Percentiles rank a stretch among this genome's conserved stretches.
Evolutionary conservation across 2,888 invertebrate species (phyloP).

Genomic region (Diplazon laetatorius): DNA sequence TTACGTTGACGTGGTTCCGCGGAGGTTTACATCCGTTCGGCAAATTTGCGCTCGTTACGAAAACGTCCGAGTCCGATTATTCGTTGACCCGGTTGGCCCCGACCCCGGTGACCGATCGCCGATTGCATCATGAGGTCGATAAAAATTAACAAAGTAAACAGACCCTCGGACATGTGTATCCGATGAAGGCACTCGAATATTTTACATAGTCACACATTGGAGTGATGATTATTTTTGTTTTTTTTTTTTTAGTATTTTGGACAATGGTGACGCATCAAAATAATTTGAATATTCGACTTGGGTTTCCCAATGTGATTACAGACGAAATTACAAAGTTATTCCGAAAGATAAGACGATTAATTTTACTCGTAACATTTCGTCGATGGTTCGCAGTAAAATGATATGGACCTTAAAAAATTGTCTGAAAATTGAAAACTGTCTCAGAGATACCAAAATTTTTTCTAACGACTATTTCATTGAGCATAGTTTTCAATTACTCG

Average conservation of each 20-base stretch:
- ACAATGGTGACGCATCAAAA: background rate
- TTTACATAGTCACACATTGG: background rate
- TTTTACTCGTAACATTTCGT: too few species aligned
- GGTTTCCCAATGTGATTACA: background rate
- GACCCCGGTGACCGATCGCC: background rate
- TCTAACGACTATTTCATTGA: too few species aligned
- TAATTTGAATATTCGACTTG: background rate
- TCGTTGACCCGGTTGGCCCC: constrained; percentile 2
- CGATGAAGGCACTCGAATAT: background rate
- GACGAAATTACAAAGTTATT: background rate
- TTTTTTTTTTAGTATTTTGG: background rate
- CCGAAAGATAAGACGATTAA: background rate
- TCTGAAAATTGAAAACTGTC: too few species aligned
- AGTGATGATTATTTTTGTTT: background rate
- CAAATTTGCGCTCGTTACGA: background rate
- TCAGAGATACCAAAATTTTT: too few species aligned
- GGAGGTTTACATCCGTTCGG: background rate
- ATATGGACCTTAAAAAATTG: too few species aligned
- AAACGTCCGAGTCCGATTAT: constrained; percentile 5
- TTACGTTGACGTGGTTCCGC: background rate
- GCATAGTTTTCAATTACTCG: too few species aligned
- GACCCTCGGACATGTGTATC: too few species aligned
- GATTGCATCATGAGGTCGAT: background rate
- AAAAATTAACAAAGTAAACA: background rate
- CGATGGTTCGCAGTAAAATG: too few species aligned